Evolutionary conservation across 1,140 invertebrate species (phyloP), one percentile per base, ranked within the genome.

Genomic region (Zaprionus nigranus): DNA sequence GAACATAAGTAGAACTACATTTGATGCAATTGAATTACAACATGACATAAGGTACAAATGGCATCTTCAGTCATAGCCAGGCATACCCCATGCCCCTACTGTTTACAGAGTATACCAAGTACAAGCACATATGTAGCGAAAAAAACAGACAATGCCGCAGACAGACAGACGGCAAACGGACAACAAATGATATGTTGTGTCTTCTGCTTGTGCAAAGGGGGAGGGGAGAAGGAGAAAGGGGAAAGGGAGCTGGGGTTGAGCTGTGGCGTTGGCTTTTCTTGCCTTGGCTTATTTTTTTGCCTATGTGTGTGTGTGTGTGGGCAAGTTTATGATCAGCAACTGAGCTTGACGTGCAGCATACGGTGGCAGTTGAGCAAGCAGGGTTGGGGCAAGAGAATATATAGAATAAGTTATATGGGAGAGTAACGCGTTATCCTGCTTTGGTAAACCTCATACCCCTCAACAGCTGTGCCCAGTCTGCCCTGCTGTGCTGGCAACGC

Each of bases 241-340:
- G 20, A 22, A 24, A 15, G 17, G 20, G 4, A 17, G 6, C 20
- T 69, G 28, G 40, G 65, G 43, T 46, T 71, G 78, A 34, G 53
- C 67, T 62, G 70, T 15, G 78, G 61, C 30, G 54, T 71, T 73
- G 70, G 74, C 72, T 69, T 68, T 72, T 79, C 75, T 68, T 59
- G 46, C 56, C 28, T 49, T 64, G 26, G n/a, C 67, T 82, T 87
- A 86, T 82, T 86, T 86, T 86, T 85, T 75, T 79, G 63, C 22
- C 13, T 60, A 63, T 64, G 64, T 72, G 49, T 79, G 82, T 49
- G 56, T 43, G 59, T 64, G 63, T 75, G 82, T 22, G 12, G 57
- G 73, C 57, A 83, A 81, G 81, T 88, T 88, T 87, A 87, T 87
- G 83, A 87, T 87, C 83, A 70, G 74, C 74, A 71, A 86, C 82